phyloP scores from a whole-genome alignment of 2,888 invertebrate species.

The Acronicta aceris region DNA sequence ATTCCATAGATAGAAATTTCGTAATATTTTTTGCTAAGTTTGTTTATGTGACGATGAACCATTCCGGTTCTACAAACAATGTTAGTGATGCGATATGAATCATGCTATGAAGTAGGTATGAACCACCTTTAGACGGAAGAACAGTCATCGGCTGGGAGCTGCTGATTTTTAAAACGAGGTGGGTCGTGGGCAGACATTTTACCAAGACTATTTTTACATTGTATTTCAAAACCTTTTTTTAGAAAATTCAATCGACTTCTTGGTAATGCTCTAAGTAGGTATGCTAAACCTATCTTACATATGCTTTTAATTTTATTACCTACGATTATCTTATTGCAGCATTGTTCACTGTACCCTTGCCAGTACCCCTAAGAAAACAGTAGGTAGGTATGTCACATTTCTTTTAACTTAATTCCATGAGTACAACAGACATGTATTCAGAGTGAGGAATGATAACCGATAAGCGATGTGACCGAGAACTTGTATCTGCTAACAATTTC shows the following conservation, averaged over 20 bases:
- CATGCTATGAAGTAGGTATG: slow-evolving; percentile 43
- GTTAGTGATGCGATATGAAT: slow-evolving; percentile 60
- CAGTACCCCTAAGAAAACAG: background rate
- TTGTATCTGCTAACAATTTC: slow-evolving; percentile 48
- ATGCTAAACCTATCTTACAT: background rate
- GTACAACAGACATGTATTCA: slow-evolving; percentile 30
- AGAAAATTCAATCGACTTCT: background rate
- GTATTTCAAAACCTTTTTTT: slow-evolving; percentile 5
- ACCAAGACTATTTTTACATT: slow-evolving; percentile 38
- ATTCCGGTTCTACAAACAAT: slow-evolving; percentile 55
- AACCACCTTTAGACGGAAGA: slow-evolving; percentile 61
- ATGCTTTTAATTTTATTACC: too few relatives aligned
- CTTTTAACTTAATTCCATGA: slow-evolving; percentile 9
- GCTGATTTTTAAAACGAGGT: slow-evolving; percentile 58
- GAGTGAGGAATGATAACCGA: slow-evolving; percentile 42
- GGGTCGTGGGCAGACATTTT: slow-evolving; percentile 49
- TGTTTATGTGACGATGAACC: slow-evolving; percentile 50
- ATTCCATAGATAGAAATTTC: slow-evolving; percentile 28
- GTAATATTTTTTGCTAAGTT: slow-evolving; percentile 30
- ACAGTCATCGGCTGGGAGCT: slow-evolving; percentile 59
- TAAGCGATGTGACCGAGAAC: slow-evolving; percentile 49
- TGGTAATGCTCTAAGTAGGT: too few relatives aligned
- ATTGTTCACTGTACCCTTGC: slow-evolving; percentile 6
- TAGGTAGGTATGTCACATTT: slow-evolving; percentile 21
- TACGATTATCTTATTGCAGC: background rate